phyloP scores from a whole-genome alignment of 2,113 vertebrate species.

The Benitochromis conjunctus region DNA sequence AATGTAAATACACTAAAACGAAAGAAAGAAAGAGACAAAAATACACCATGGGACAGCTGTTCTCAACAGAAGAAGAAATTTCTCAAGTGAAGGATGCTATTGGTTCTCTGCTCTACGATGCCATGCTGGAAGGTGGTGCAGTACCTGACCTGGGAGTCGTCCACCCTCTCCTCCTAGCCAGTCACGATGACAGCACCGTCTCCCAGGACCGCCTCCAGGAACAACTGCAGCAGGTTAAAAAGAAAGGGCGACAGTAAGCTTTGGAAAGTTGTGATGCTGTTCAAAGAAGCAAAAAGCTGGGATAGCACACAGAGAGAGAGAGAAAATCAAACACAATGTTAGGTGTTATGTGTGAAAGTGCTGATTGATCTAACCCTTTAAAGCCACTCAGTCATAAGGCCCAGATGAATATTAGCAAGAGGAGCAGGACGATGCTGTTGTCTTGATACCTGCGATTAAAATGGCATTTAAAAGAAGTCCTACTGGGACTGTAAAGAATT shows the following conservation, averaged over 20 bases:
- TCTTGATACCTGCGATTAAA: background rate
- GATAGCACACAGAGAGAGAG: background rate
- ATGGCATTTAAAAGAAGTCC: background rate
- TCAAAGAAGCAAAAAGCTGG: background rate
- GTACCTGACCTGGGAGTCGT: constrained; percentile 48
- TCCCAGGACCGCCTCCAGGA: constrained; percentile 28
- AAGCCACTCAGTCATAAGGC: background rate
- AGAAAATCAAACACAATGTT: background rate
- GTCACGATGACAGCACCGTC: background rate
- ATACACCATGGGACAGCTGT: constrained; percentile 57
- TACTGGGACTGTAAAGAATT: background rate
- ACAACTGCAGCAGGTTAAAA: constrained; percentile 48
- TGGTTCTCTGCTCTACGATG: constrained; percentile 49
- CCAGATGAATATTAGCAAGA: background rate
- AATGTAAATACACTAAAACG: background rate
- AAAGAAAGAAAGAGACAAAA: background rate
- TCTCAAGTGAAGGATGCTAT: background rate
- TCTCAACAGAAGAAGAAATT: constrained; percentile 50
- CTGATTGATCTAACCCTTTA: constrained; percentile 2
- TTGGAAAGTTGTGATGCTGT: background rate
- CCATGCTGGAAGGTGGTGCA: constrained; percentile 49
- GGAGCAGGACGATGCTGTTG: background rate
- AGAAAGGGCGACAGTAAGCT: background rate
- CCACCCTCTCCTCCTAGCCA: constrained; percentile 34
- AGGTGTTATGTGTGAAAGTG: background rate